phyloP scores from a whole-genome alignment of 2,797 vertebrate genomes.

The Tenualosa thibaudeaui region DNA sequence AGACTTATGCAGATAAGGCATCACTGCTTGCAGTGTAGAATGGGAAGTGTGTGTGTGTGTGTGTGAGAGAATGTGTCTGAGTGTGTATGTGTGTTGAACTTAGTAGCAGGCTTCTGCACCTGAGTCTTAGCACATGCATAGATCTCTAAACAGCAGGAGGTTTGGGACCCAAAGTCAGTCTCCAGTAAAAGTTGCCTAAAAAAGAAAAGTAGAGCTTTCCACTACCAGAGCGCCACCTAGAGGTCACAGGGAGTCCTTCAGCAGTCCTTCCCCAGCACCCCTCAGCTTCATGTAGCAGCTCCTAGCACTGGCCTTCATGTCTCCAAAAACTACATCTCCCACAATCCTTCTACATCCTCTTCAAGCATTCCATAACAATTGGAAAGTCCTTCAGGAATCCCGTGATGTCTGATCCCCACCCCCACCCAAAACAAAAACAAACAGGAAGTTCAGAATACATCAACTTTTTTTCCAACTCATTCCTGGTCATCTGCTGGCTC shows the following conservation, averaged over 20 bases:
- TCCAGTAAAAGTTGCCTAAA: conserved; percentile 75
- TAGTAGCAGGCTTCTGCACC: conserved; percentile 87
- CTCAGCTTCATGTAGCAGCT: too few species aligned
- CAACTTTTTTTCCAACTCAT: conserved; percentile 64
- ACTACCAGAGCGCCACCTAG: conserved; percentile 50
- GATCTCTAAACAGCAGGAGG: conserved; percentile 85
- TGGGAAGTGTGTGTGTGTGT: conserved; percentile 69
- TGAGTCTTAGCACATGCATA: conserved; percentile 90
- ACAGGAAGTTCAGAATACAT: conserved; percentile 67
- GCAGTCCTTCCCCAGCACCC: neutral
- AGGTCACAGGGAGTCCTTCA: conserved; percentile 58
- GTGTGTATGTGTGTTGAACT: conserved; percentile 73
- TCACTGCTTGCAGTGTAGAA: conserved; percentile 95
- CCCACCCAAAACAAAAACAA: conserved; percentile 46
- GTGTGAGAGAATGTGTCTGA: conserved; percentile 43
- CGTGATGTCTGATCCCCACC: neutral
- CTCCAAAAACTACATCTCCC: conserved; percentile 60
- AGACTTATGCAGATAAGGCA: conserved; percentile 92
- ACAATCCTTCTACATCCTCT: conserved; percentile 52
- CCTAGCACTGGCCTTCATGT: conserved; percentile 24
- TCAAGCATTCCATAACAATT: conserved; percentile 59
- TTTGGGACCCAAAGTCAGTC: conserved; percentile 74
- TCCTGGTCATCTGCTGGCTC: conserved; percentile 48
- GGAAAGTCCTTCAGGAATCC: conserved; percentile 59
- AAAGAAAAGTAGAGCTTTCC: neutral